phyloP scores from a whole-genome alignment of 2,888 invertebrate genomes.

The Punctoribates punctum region DNA sequence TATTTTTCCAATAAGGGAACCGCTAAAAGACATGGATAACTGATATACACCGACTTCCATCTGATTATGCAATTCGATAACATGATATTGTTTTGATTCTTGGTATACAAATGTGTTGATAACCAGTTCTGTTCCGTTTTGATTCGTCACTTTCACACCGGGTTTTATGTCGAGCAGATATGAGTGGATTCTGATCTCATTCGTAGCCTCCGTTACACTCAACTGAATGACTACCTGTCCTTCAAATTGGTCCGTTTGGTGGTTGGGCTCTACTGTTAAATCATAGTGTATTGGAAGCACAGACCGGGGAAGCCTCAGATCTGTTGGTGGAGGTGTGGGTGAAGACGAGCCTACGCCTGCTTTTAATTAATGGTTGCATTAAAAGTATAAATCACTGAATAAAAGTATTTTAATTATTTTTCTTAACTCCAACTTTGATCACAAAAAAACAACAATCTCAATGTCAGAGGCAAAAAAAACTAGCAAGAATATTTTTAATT shows the following conservation, averaged over 20 bases:
- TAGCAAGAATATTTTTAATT: no score
- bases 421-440: no score
- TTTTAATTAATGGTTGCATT: neutral
- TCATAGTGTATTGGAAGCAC: constrained; percentile 36
- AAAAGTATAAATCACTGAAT: neutral
- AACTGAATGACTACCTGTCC: constrained; percentile 34
- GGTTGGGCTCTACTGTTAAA: constrained; percentile 28
- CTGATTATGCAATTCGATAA: constrained; percentile 6
- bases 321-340: constrained; percentile 31
- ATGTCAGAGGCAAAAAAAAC: no score
- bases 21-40: constrained; percentile 13
- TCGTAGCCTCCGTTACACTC: neutral
- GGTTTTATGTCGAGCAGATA: neutral
- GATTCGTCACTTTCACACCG: neutral
- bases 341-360: neutral
- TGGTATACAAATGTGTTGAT: neutral
- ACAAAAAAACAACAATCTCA: no score
- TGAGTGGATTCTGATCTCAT: constrained; percentile 36
- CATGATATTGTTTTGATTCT: neutral
- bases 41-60: neutral
- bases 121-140: neutral
- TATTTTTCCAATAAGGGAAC: constrained; percentile 35
- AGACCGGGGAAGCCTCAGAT: neutral
- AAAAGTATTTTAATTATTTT: no score
- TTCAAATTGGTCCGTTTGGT: constrained; percentile 13